These are phyloP conservation scores for Scaptomyza tumidula DNA, from an alignment of 2,888 invertebrate species.

Conservation along the genomic window DNA sequence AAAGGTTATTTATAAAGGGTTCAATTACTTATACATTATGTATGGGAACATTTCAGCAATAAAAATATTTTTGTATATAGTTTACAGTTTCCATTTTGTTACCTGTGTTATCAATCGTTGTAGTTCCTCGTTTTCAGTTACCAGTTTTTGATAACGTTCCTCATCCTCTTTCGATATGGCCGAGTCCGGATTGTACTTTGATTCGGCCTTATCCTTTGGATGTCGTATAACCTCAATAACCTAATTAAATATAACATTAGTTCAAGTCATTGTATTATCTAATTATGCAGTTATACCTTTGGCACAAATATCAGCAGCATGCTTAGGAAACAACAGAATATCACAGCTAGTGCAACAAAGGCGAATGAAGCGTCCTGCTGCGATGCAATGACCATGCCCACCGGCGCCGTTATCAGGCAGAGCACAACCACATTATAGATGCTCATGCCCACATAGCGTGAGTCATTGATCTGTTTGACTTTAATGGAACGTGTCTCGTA, in stretches of 20 bases:
- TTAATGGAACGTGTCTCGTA: slow-evolving; percentile 99
- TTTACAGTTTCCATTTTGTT: slow-evolving; percentile 34
- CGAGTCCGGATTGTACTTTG: slow-evolving; percentile 93
- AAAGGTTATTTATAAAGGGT: too few relatives aligned
- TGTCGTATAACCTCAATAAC: slow-evolving; percentile 96
- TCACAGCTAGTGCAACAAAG: slow-evolving; percentile 97
- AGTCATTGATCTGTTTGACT: slow-evolving; percentile 98
- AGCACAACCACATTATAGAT: slow-evolving; percentile 99
- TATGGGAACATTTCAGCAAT: too few relatives aligned
- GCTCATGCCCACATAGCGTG: slow-evolving; percentile 99
- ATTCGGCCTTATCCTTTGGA: slow-evolving; percentile 94
- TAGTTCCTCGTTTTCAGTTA: slow-evolving; percentile 97
- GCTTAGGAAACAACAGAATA: slow-evolving; percentile 98
- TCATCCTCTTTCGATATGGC: slow-evolving; percentile 96
- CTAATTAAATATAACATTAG: slow-evolving; percentile 73
- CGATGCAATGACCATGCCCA: slow-evolving; percentile 97
- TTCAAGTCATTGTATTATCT: not conserved
- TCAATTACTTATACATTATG: too few relatives aligned
- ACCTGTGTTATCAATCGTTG: slow-evolving; percentile 97
- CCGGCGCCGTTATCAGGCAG: slow-evolving; percentile 98
- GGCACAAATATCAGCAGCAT: slow-evolving; percentile 99
- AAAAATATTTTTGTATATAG: too few relatives aligned
- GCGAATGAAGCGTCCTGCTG: slow-evolving; percentile 99
- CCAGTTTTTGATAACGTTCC: slow-evolving; percentile 95
- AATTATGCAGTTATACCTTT: slow-evolving; percentile 88